Evolutionary conservation across 2,113 vertebrate genomes (phyloP), one percentile per base, ranked within the genome.

Genomic region (Hydropotes inermis): DNA sequence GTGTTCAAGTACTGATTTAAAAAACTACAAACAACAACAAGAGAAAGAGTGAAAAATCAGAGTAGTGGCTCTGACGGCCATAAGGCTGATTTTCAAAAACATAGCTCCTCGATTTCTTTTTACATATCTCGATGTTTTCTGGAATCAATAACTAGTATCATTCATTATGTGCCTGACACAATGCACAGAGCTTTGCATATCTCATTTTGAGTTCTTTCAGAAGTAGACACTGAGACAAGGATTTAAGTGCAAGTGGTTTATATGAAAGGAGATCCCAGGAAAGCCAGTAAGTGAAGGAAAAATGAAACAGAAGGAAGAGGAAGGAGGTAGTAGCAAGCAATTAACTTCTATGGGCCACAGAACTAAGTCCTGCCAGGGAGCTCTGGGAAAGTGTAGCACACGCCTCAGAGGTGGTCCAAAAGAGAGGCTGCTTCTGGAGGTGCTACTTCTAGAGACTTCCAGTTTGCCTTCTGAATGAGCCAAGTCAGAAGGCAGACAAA

Each of bases 61-160:
- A 94, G 12, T n/a, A 64, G 39, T 6, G 30, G 67, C 54, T 84
- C 7, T 52, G 50, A 74, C 16, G 84, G 23, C 13, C 55, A 94
- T 27, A 19, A 94, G 16, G 19, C 1, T 87, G 7, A 6, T 60
- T 96, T 95, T 82, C 70, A 97, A 95, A 97, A 97, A 64, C 27
- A 64, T 10, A 84, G n/a, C 10, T 78, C 21, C 25, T 92, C 58
- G 52, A 16, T 79, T 81, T 23, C 91, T 39, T 76, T 87, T 52
- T 64, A 54, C 7, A 55, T 91, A 94, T 50, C 39, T 67, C 88
- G 90, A 70, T 79, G 6, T 70, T 55, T 88, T 74, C 45, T 89
- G 33, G 27, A 91, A 89, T 76, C 95, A 94, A 94, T 91, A 94
- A 88, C 61, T 61, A 67, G 54, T 30, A 92, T 89, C 19, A 83